Evolutionary conservation across 30 jellyfish, hydroid and myxozoan species (phyloP).

Genomic region (Rhopilema esculentum): DNA sequence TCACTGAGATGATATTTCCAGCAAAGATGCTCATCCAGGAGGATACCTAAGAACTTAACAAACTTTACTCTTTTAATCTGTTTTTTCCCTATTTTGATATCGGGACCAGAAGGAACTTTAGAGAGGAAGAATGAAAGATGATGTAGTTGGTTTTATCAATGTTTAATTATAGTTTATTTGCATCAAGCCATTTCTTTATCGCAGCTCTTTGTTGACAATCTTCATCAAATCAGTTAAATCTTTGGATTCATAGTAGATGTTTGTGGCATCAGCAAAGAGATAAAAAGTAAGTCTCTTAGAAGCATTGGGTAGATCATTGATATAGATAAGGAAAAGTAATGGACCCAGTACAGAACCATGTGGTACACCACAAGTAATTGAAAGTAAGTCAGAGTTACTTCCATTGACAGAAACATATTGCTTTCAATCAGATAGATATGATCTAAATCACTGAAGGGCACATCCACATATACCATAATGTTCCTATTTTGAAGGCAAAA

Average conservation of each 20-base stretch:
- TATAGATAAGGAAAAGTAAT: no score
- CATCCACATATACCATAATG: slow-evolving; percentile 64
- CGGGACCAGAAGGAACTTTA: slow-evolving; percentile 28
- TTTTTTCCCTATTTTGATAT: slow-evolving; percentile 15
- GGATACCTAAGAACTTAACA: slow-evolving; percentile 7
- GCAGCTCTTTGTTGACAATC: slow-evolving; percentile 18
- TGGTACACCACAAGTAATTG: slow-evolving; percentile 64
- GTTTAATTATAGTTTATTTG: no score
- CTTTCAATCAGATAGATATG: slow-evolving; percentile 27
- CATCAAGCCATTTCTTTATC: no score
- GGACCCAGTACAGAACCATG: slow-evolving; percentile 71
- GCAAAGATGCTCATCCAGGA: slow-evolving; percentile 58
- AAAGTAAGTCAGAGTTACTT: slow-evolving; percentile 15
- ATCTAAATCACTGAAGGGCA: slow-evolving; percentile 59
- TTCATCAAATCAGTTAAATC: slow-evolving; percentile 12
- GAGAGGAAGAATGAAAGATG: slow-evolving; percentile 32
- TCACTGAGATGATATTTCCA: slow-evolving; percentile 50
- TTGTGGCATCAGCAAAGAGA: slow-evolving; percentile 50
- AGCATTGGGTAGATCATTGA: slow-evolving; percentile 50
- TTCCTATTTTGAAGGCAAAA: slow-evolving; percentile 50
- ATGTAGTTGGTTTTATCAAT: slow-evolving; percentile 46
- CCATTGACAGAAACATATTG: no score
- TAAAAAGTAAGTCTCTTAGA: slow-evolving; percentile 21
- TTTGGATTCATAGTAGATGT: slow-evolving; percentile 28
- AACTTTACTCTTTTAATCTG: background rate